A percentile compares a stretch with the other conserved stretches of the same genome.
Conservation (phyloP, 2,113 vertebrate species). For the Cochlearius cochlearius region DNA sequence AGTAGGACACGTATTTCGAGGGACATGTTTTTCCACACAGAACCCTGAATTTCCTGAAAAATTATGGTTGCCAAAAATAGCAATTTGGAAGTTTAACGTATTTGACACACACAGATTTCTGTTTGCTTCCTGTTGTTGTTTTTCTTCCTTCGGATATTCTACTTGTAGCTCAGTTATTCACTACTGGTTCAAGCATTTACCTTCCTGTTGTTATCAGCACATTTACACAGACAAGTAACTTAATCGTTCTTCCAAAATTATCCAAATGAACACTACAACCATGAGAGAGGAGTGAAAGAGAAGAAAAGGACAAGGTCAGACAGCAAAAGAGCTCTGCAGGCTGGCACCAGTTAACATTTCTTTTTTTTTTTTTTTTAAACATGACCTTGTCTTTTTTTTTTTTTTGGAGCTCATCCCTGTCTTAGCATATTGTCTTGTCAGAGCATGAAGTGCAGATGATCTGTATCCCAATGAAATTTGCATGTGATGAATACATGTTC, state of each 20-base stretch:
- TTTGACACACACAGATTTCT: neutral
- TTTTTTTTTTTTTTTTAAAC: neutral
- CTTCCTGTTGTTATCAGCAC: neutral
- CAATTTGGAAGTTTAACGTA: neutral
- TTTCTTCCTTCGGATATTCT: neutral
- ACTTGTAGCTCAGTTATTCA: neutral
- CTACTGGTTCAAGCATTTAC: neutral
- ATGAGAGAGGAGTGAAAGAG: neutral
- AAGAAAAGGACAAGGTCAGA: neutral
- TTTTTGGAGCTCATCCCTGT: neutral
- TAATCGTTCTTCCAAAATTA: neutral
- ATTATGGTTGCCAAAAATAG: neutral
- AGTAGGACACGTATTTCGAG: accelerated
- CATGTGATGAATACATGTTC: neutral
- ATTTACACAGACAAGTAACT: neutral
- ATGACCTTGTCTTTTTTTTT: neutral
- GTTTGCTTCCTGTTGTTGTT: neutral
- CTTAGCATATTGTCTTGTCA: neutral
- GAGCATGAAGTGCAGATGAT: neutral
- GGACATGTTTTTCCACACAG: neutral
- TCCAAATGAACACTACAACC: neutral
- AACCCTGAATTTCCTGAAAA: neutral
- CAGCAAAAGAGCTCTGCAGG: neutral
- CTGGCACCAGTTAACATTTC: neutral
- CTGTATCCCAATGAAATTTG: neutral